A percentile compares a stretch with the other conserved stretches of the same genome.
Evolutionary conservation across 30 jellyfish, hydroid and myxozoan genomes (phyloP).

Genomic region (Turritopsis dohrnii): DNA sequence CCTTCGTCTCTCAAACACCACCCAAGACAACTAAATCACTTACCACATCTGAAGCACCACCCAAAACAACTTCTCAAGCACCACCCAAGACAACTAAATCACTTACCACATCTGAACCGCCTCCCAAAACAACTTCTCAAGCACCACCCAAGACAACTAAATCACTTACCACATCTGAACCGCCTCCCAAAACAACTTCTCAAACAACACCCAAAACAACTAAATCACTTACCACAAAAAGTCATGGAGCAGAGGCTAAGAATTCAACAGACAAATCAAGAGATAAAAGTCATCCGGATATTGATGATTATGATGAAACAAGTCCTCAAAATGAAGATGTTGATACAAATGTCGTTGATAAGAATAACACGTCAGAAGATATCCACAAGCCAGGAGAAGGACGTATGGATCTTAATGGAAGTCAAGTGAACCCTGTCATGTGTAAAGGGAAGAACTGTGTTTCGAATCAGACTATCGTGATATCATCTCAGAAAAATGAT

Average conservation of each 20-base stretch:
- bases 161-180: not conserved
- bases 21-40: not conserved
- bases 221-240: not conserved
- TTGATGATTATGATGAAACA: not conserved
- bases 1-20: not conserved
- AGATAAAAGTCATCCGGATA: not conserved
- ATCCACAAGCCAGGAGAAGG: conserved; percentile 12
- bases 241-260: not conserved
- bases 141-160: not conserved
- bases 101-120: not conserved
- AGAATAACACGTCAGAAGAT: not conserved
- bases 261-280: not conserved
- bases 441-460: not conserved
- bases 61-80: not conserved
- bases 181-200: not conserved
- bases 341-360: not conserved
- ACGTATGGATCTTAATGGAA: not conserved
- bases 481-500: conserved; percentile 1
- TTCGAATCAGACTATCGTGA: not conserved
- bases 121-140: not conserved
- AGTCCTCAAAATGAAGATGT: not conserved
- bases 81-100: not conserved
- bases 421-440: not conserved
- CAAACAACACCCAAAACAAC: not conserved
- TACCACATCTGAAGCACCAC: not conserved